Evolutionary conservation across 2,888 invertebrate species (phyloP), one percentile per base, ranked within the genome.

Genomic region (Latrodectus elegans): DNA sequence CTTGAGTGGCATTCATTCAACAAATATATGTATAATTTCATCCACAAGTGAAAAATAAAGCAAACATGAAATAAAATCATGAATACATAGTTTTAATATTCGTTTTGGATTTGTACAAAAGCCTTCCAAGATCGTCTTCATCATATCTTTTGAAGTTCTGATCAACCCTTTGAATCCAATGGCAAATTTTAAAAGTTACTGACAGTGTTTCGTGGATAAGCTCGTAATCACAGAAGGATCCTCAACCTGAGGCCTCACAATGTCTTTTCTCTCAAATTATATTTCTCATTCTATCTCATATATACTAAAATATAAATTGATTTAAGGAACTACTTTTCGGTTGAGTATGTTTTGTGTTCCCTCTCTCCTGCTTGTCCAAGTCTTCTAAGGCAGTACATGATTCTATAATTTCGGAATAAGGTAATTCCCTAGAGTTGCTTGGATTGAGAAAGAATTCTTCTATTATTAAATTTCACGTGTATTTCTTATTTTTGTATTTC

Each of bases 241-340:
- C 26, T 76, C 51, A 49, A 74, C 55, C 15, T 49, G 51, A n/a
- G 8, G 38, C 38, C n/a, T 76, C 49, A 49, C 60, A 60, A 60
- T 11, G 12, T 26, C 52, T 65, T 74, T 52, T 38, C 38, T 6
- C 6, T 38, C 38, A 4, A 38, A 38, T 38, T 38, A 6, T 38
- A 6, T 38, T 38, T 38, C 38, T 4, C 6, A 38, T 3, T 4
- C 38, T 6, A 38, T 38, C 51, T 1, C 38, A 6, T 38, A 38
- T 38, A 38, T 85, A 74, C 49, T 79, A 85, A 79, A 85, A 80
- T 79, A 79, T 79, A 85, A 84, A 78, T 79, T 85, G 70, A 70
- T 79, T 79, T 80, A 79, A 85, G 79, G 85, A 85, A 85, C 85
- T 85, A 85, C 79, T 11, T 9, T 79, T 68, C 71, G 75, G 64